Percentiles rank a stretch among this genome's conserved stretches.
phyloP scores from a whole-genome alignment of 2,888 invertebrate genomes.

The Mesorhabditis sp. region DNA sequence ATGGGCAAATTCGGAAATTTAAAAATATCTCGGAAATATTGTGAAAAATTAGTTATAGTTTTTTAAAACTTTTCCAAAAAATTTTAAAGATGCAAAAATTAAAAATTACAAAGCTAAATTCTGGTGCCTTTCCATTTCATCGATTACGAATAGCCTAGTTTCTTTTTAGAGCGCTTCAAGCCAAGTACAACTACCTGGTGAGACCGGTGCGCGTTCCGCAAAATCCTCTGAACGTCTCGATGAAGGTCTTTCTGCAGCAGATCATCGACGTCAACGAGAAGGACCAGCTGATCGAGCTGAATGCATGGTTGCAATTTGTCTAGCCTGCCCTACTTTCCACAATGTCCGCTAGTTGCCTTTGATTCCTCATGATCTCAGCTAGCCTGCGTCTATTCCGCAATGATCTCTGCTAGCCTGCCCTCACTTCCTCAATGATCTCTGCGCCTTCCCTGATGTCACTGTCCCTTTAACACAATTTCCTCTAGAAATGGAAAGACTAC shows the following conservation, averaged over 20 bases:
- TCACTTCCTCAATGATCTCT: not conserved
- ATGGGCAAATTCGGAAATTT: not conserved
- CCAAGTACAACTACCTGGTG: slow-evolving; percentile 39
- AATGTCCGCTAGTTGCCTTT: not conserved
- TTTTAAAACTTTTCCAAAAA: not conserved
- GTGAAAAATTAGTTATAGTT: not conserved
- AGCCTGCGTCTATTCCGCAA: not conserved
- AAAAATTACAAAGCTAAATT: not conserved
- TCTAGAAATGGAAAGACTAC: slow-evolving; percentile 40
- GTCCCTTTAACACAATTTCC: not conserved
- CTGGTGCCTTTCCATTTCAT: not conserved
- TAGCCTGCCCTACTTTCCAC: slow-evolving; percentile 5
- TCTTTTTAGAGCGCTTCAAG: slow-evolving; percentile 31
- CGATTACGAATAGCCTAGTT: not conserved
- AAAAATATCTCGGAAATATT: no score
- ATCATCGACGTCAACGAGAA: slow-evolving; percentile 18
- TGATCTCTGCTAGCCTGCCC: not conserved
- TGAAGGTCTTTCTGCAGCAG: slow-evolving; percentile 39
- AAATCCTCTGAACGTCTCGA: slow-evolving; percentile 33
- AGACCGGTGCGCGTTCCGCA: slow-evolving; percentile 35
- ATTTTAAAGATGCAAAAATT: not conserved
- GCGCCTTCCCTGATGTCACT: no score
- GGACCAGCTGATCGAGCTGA: slow-evolving; percentile 26
- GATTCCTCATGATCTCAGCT: not conserved
- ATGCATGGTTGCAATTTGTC: slow-evolving; percentile 30